Percentiles rank a stretch among this genome's conserved stretches.
phyloP scores from a whole-genome alignment of 2,888 invertebrate genomes.

The Stegophylla sp. region DNA sequence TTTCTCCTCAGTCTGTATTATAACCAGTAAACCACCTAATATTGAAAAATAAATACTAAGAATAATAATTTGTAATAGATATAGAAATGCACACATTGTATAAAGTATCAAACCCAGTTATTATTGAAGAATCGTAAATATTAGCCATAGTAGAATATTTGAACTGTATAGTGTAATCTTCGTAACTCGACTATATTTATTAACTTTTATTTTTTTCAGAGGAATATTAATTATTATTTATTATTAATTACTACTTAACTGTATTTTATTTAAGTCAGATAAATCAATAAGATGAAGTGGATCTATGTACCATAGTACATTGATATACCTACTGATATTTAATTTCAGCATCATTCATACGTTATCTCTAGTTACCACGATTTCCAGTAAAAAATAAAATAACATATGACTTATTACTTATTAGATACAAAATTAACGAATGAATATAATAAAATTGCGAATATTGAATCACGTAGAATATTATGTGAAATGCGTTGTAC shows the following conservation, averaged over 20 bases:
- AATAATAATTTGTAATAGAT: conserved; percentile 17
- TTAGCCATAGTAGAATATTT: conserved; percentile 40
- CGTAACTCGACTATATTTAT: neutral
- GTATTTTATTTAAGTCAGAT: neutral
- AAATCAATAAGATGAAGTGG: neutral
- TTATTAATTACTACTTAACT: neutral
- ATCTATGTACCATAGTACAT: too few species aligned
- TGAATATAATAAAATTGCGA: too few species aligned
- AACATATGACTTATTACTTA: neutral
- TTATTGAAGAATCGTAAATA: conserved; percentile 35
- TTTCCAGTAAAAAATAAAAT: too few species aligned
- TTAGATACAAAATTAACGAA: neutral
- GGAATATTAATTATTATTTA: neutral
- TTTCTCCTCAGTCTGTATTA: conserved; percentile 1
- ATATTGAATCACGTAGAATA: too few species aligned
- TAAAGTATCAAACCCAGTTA: conserved; percentile 22
- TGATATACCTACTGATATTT: too few species aligned
- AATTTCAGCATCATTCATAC: too few species aligned
- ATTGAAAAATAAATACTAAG: neutral
- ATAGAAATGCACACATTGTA: conserved; percentile 47
- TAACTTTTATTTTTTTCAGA: neutral
- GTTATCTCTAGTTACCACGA: too few species aligned
- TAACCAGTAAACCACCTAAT: neutral
- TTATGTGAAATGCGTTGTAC: too few species aligned
- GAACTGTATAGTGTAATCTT: conserved; percentile 24